Evolutionary conservation across 2,113 vertebrate species (phyloP).

Genomic region (Blennius ocellaris): DNA sequence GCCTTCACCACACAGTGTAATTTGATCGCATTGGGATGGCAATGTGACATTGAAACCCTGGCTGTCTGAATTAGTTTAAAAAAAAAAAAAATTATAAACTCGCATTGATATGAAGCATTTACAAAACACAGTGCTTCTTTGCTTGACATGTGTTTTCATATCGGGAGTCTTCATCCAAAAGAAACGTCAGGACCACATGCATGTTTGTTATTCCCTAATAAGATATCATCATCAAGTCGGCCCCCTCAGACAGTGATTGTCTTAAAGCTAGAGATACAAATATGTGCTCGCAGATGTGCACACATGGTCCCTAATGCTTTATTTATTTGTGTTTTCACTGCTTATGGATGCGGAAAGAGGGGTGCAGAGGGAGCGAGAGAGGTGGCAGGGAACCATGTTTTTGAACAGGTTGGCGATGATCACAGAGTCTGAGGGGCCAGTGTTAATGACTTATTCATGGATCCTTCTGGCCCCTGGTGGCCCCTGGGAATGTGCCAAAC

Average conservation of each 20-base stretch:
- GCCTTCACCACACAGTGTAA: too few species aligned
- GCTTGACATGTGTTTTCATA: too few species aligned
- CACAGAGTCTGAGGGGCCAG: constrained; percentile 74
- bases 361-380: constrained; percentile 65
- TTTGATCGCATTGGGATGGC: too few species aligned
- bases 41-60: too few species aligned
- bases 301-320: constrained; percentile 50
- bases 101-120: too few species aligned
- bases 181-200: neutral
- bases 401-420: constrained; percentile 79
- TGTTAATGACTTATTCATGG: constrained; percentile 83
- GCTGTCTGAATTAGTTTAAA: too few species aligned
- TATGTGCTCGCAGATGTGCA: constrained; percentile 19
- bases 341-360: constrained; percentile 72
- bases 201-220: neutral
- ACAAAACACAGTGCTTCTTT: too few species aligned
- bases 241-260: neutral
- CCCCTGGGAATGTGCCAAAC: constrained; percentile 74
- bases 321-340: constrained; percentile 79
- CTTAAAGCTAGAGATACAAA: constrained; percentile 6
- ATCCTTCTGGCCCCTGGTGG: constrained; percentile 75
- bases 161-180: neutral
- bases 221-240: constrained; percentile 14
- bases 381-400: constrained; percentile 76
- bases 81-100: too few species aligned